Percentiles rank a stretch among this genome's conserved stretches.
Evolutionary conservation across 2,797 vertebrate genomes (phyloP).

Genomic region (Microctenopoma lineatum): DNA sequence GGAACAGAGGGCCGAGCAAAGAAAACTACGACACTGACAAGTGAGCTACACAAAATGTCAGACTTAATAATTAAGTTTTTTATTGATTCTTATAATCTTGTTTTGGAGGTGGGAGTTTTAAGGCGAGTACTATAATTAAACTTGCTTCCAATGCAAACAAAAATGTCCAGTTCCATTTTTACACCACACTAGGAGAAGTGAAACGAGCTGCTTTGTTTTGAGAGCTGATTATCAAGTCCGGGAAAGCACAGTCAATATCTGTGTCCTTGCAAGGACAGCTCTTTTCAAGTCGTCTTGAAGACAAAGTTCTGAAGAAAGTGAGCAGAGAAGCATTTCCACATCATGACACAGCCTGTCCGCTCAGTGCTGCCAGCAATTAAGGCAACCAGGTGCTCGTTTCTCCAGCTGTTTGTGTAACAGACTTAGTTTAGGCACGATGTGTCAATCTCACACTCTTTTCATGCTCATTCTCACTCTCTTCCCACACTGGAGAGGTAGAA

Average conservation of each 20-base stretch:
- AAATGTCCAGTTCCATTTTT: constrained; percentile 15
- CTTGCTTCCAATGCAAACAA: constrained; percentile 38
- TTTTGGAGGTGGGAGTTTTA: constrained; percentile 20
- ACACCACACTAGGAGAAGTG: not conserved
- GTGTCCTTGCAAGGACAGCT: constrained; percentile 47
- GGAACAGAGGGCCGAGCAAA: constrained; percentile 31
- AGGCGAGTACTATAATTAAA: constrained; percentile 4
- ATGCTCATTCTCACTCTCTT: not conserved
- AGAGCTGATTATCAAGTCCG: constrained; percentile 30
- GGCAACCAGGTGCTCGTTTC: constrained; percentile 49
- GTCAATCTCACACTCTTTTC: constrained; percentile 32
- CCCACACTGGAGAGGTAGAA: constrained; percentile 11
- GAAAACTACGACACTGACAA: constrained; percentile 50
- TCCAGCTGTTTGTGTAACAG: constrained; percentile 31
- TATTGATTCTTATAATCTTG: constrained; percentile 48
- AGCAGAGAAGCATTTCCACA: constrained; percentile 30
- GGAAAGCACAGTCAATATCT: constrained; percentile 20
- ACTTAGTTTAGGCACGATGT: constrained; percentile 4
- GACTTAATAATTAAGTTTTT: constrained; percentile 43
- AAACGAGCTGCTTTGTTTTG: constrained; percentile 29
- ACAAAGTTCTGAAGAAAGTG: constrained; percentile 38
- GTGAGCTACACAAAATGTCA: constrained; percentile 38
- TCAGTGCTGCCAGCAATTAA: constrained; percentile 50
- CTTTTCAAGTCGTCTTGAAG: constrained; percentile 24
- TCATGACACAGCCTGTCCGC: constrained; percentile 31